phyloP scores from a whole-genome alignment of 2,888 invertebrate species.

The Crocallis elinguaria region DNA sequence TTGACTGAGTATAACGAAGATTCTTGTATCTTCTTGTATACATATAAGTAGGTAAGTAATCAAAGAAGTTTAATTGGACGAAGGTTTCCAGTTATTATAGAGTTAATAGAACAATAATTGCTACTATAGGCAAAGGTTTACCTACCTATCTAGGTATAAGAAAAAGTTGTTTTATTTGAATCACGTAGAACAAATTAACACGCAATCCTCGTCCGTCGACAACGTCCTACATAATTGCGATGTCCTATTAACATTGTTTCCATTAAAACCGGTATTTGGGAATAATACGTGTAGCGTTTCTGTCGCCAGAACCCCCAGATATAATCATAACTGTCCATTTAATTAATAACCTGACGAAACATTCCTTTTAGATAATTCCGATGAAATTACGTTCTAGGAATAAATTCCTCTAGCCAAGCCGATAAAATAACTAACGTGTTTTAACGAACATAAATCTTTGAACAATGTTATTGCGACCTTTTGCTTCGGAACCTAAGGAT shows the following conservation, averaged over 20 bases:
- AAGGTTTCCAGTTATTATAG: not conserved
- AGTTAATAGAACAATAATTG: not conserved
- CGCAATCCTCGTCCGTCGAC: conserved; percentile 51
- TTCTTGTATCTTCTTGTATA: too few relatives aligned
- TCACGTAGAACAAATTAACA: conserved; percentile 48
- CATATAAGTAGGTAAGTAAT: too few relatives aligned
- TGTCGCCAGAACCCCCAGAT: conserved; percentile 22
- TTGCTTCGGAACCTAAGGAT: conserved; percentile 4
- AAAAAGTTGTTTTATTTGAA: conserved; percentile 44
- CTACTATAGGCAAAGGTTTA: not conserved
- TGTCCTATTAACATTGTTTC: conserved; percentile 59
- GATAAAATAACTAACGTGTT: conserved; percentile 11
- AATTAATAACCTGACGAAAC: conserved; percentile 25
- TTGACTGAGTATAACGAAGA: too few relatives aligned
- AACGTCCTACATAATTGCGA: conserved; percentile 55
- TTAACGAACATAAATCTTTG: conserved; percentile 6
- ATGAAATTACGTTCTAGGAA: conserved; percentile 21
- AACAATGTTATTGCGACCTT: conserved; percentile 3
- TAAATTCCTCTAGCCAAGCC: conserved; percentile 16
- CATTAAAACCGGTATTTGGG: conserved; percentile 50
- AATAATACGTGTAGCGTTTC: conserved; percentile 30
- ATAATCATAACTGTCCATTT: conserved; percentile 29
- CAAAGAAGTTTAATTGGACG: too few relatives aligned
- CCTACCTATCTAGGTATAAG: conserved; percentile 13
- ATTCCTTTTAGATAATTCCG: conserved; percentile 23